Conservation (phyloP, 2,888 invertebrate species). For the Acleris literana region DNA sequence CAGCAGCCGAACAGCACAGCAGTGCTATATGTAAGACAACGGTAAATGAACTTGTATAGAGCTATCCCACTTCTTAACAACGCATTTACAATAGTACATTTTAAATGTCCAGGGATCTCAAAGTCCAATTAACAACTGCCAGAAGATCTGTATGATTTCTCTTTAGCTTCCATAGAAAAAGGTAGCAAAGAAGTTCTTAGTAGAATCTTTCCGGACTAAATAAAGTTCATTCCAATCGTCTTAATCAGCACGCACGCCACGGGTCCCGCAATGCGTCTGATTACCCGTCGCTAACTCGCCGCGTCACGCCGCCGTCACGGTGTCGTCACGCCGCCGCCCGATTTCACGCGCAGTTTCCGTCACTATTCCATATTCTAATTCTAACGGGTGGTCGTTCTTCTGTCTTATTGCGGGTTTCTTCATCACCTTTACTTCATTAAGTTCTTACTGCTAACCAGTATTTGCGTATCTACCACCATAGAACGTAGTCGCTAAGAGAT, state of each 20-base stretch:
- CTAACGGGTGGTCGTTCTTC: conserved; percentile 19
- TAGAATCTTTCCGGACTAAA: too few relatives aligned
- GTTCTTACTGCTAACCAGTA: neutral
- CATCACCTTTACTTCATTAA: conserved; percentile 10
- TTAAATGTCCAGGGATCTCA: too few relatives aligned
- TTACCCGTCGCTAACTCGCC: conserved; percentile 31
- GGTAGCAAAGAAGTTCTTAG: too few relatives aligned
- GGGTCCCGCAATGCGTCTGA: conserved; percentile 13
- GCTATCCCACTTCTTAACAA: too few relatives aligned
- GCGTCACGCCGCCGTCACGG: conserved; percentile 34
- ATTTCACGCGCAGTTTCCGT: conserved; percentile 35
- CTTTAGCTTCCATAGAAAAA: too few relatives aligned
- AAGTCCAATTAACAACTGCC: too few relatives aligned
- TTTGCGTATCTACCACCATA: neutral
- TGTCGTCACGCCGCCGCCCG: conserved; percentile 39
- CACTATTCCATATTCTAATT: conserved; percentile 16
- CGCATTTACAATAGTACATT: too few relatives aligned
- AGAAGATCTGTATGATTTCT: too few relatives aligned
- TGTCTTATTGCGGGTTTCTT: conserved; percentile 3
- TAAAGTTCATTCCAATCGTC: neutral
- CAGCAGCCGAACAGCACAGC: too few relatives aligned
- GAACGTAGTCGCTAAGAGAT: neutral
- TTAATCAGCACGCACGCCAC: conserved; percentile 7
- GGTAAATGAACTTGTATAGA: too few relatives aligned
- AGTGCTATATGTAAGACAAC: too few relatives aligned